Evolutionary conservation across 1,140 invertebrate species (phyloP).

Genomic region (Caenorhabditis tropicalis): DNA sequence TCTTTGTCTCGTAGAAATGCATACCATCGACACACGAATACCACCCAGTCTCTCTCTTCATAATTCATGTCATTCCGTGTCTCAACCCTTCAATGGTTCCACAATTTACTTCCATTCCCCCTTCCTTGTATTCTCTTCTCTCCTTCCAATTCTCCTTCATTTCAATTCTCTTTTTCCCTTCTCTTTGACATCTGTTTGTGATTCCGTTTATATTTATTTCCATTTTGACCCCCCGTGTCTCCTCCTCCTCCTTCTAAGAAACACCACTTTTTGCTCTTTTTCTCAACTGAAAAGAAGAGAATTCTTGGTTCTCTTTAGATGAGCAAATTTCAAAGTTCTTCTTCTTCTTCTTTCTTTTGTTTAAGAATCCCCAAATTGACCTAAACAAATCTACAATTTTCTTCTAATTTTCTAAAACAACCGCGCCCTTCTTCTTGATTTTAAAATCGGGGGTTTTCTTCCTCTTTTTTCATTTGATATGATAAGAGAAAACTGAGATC

Average conservation of each 20-base stretch:
- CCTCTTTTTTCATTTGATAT: background rate
- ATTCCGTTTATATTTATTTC: constrained; percentile 43
- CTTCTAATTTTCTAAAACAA: background rate
- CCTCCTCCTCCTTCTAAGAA: background rate
- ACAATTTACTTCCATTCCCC: background rate
- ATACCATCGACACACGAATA: no score
- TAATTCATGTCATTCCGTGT: background rate
- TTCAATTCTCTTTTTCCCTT: no score
- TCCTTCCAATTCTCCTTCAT: no score
- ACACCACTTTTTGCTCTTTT: constrained; percentile 7
- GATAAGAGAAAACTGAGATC: constrained; percentile 1
- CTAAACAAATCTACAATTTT: no score
- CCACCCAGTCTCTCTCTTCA: no score
- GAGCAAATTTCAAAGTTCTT: constrained; percentile 14
- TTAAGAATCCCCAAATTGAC: background rate
- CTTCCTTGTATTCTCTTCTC: background rate
- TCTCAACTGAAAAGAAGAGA: background rate
- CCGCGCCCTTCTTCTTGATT: background rate
- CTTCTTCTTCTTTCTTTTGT: background rate
- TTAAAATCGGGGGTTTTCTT: background rate
- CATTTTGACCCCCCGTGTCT: constrained; percentile 27
- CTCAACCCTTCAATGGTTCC: background rate
- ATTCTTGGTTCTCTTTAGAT: background rate
- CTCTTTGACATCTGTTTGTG: constrained; percentile 22
- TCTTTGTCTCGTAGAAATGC: no score